phyloP scores from a whole-genome alignment of 2,113 vertebrate genomes.

The Chaenogobius annularis region DNA sequence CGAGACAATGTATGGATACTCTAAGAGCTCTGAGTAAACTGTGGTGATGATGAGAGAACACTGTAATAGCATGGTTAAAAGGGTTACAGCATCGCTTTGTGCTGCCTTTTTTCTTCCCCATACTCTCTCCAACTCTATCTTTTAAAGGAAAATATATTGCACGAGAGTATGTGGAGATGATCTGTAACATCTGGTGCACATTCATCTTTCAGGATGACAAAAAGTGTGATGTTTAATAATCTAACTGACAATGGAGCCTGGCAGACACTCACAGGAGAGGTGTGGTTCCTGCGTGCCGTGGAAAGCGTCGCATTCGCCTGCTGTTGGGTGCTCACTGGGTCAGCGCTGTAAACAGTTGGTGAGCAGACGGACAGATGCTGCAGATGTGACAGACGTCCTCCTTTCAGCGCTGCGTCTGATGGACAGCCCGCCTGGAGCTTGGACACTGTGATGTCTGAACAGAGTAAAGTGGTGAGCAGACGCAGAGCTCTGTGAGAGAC shows the following conservation, averaged over 20 bases:
- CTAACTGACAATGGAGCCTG: background rate
- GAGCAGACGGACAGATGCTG: background rate
- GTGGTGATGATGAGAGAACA: too few species aligned
- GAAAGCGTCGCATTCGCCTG: background rate
- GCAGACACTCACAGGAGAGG: too few species aligned
- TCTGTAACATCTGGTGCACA: background rate
- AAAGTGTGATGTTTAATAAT: background rate
- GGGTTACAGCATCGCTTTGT: background rate
- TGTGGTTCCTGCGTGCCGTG: background rate
- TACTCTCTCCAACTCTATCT: background rate
- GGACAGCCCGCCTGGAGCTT: background rate
- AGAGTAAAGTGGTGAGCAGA: background rate
- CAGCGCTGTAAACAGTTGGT: background rate
- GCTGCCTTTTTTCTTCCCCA: background rate
- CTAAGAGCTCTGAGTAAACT: too few species aligned
- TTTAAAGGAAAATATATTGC: background rate
- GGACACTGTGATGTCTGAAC: background rate
- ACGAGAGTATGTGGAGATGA: background rate
- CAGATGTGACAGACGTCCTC: background rate
- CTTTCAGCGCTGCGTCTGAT: background rate
- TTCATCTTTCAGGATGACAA: background rate
- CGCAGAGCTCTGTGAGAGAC: slow-evolving; percentile 21
- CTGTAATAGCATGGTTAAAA: too few species aligned
- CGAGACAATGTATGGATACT: too few species aligned
- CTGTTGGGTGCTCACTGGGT: background rate